Conservation (phyloP, 92 coral and sea anemone species). For the Paragorgia papillata region DNA sequence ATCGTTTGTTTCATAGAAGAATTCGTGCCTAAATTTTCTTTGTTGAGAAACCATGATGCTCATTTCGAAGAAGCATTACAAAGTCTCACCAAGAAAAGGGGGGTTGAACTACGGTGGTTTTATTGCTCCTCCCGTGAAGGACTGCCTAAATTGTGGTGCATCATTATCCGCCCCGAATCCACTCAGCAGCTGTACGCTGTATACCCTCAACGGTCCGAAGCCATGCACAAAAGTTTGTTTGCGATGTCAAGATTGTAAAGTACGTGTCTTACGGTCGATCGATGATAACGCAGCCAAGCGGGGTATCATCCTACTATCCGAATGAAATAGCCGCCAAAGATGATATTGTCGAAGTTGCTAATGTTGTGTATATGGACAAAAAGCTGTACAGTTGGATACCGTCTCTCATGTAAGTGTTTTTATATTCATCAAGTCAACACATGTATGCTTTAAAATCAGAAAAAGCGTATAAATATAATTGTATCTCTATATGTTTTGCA, state of each 20-base stretch:
- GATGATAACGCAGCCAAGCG: constrained; percentile 16
- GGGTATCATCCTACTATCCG: constrained; percentile 25
- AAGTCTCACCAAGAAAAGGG: neutral
- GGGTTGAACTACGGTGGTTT: neutral
- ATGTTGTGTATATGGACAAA: no score
- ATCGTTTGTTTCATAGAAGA: no score
- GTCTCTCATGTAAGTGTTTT: constrained; percentile 38
- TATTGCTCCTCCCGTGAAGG: constrained; percentile 19
- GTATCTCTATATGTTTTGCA: constrained; percentile 11
- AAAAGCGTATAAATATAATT: neutral
- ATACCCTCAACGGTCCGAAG: constrained; percentile 36
- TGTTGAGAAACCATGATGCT: no score
- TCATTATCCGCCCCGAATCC: constrained; percentile 30
- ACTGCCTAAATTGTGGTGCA: constrained; percentile 8
- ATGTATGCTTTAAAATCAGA: neutral
- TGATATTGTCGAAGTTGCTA: no score
- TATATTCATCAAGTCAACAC: neutral
- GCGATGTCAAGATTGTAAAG: constrained; percentile 24
- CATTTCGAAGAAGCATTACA: neutral
- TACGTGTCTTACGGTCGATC: constrained; percentile 39
- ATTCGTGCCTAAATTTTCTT: no score
- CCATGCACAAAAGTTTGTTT: constrained; percentile 27
- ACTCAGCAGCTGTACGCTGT: no score
- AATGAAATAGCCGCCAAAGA: neutral
- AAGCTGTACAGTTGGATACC: constrained; percentile 41